Percentiles rank a stretch among this genome's conserved stretches.
These are phyloP conservation scores for Lithophane socia DNA, from an alignment of 2,888 invertebrate species.

Conservation along the genomic window DNA sequence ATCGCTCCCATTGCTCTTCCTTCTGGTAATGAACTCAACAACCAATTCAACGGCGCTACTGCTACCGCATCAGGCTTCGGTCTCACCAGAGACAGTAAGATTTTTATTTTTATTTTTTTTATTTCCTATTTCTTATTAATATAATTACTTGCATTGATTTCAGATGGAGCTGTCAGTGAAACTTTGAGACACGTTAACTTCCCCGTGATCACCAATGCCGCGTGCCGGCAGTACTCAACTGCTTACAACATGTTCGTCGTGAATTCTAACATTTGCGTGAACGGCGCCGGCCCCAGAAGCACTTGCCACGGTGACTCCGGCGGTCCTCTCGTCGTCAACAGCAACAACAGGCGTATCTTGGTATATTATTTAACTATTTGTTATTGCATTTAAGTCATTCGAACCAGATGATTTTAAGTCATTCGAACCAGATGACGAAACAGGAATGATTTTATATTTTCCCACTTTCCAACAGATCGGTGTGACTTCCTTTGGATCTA, in stretches of 20 bases:
- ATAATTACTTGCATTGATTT: not conserved
- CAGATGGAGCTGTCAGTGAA: constrained; percentile 8
- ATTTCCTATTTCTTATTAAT: too few species aligned
- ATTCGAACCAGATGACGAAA: too few species aligned
- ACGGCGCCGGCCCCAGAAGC: constrained; percentile 67
- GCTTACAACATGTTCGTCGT: not conserved
- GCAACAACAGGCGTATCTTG: constrained; percentile 65
- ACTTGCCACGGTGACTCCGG: constrained; percentile 77
- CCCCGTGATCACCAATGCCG: constrained; percentile 30
- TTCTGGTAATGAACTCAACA: constrained; percentile 58
- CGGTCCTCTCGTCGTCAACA: constrained; percentile 69
- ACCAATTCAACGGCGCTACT: constrained; percentile 66
- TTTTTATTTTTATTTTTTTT: not conserved
- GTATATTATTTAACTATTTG: constrained; percentile 59
- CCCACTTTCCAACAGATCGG: constrained; percentile 7
- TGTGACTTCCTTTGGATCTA: constrained; percentile 56
- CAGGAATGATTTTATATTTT: not conserved
- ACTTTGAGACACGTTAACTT: constrained; percentile 25
- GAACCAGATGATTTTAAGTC: too few species aligned
- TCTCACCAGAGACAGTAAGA: constrained; percentile 63
- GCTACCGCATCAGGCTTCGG: constrained; percentile 76
- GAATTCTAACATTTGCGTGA: constrained; percentile 73
- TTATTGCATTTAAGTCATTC: too few species aligned
- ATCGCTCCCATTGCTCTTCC: constrained; percentile 69
- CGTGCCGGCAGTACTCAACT: constrained; percentile 14